phyloP scores from a whole-genome alignment of 2,888 invertebrate species.

The Stegophylla sp. region DNA sequence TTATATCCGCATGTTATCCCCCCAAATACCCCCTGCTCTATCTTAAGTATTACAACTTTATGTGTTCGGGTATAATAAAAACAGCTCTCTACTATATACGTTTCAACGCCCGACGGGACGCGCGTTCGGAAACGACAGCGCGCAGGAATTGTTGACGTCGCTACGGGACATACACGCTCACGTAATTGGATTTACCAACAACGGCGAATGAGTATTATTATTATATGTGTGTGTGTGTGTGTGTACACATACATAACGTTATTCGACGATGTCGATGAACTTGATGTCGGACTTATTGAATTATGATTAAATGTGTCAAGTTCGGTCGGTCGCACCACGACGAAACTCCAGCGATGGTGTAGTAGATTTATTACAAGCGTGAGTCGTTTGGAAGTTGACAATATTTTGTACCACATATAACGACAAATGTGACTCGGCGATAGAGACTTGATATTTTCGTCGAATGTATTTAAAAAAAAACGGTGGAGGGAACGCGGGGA shows the following conservation, averaged over 20 bases:
- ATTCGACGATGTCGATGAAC: neutral
- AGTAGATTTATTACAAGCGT: neutral
- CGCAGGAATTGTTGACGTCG: neutral
- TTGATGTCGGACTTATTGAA: slow-evolving; percentile 21
- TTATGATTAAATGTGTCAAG: slow-evolving; percentile 23
- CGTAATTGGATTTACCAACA: neutral
- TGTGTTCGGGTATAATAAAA: too few relatives aligned
- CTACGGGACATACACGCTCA: neutral
- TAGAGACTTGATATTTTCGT: too few relatives aligned
- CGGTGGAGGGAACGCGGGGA: too few relatives aligned
- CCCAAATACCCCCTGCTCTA: too few relatives aligned
- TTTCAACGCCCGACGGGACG: too few relatives aligned
- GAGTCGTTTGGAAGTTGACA: neutral
- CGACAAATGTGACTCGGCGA: too few relatives aligned
- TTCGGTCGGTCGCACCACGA: neutral
- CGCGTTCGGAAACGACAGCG: neutral
- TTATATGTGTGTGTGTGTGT: too few relatives aligned
- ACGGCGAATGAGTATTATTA: neutral
- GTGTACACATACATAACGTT: neutral
- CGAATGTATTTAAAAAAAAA: too few relatives aligned
- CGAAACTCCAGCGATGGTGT: neutral
- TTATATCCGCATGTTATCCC: too few relatives aligned
- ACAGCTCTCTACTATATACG: too few relatives aligned
- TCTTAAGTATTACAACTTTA: too few relatives aligned
- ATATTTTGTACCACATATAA: neutral